Percentiles rank a stretch among this genome's conserved stretches.
Evolutionary conservation across 2,113 vertebrate species (phyloP).

Genomic region (Octodon degus): DNA sequence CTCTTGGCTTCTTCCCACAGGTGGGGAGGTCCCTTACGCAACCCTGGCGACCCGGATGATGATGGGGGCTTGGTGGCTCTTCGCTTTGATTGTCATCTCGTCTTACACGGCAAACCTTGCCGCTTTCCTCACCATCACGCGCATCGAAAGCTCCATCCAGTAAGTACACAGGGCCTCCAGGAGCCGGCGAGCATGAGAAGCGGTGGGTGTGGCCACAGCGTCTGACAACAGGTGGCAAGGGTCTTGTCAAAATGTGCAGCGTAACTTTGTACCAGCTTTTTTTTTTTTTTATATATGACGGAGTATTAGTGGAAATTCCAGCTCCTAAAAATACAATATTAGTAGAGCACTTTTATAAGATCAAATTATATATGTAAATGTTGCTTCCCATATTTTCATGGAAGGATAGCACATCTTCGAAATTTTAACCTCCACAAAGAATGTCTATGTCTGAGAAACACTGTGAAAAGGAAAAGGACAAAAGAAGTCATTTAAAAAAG

Average conservation of each 20-base stretch:
- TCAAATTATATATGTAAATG: background rate
- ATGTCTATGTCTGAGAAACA: background rate
- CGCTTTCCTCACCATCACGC: conserved; percentile 98
- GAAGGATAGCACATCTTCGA: background rate
- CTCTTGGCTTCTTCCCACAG: conserved; percentile 85
- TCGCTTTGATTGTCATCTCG: conserved; percentile 98
- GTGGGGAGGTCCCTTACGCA: conserved; percentile 97
- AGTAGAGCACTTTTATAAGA: background rate
- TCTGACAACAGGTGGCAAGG: background rate
- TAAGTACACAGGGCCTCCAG: conserved; percentile 88
- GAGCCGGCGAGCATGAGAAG: background rate
- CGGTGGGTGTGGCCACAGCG: background rate
- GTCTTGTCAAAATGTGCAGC: background rate
- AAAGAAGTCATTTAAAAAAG: background rate
- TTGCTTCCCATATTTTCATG: background rate
- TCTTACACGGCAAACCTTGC: conserved; percentile 99
- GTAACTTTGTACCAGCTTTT: background rate
- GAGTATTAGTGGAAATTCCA: conserved; percentile 10
- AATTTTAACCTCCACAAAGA: background rate
- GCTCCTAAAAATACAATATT: background rate
- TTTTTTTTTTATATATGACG: background rate
- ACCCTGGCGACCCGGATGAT: conserved; percentile 98
- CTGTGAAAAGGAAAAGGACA: background rate
- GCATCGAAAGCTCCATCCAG: conserved; percentile 99
- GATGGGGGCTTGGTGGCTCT: conserved; percentile 99